Conservation (phyloP, 2,797 vertebrate species). For the Smutsia gigantea region DNA sequence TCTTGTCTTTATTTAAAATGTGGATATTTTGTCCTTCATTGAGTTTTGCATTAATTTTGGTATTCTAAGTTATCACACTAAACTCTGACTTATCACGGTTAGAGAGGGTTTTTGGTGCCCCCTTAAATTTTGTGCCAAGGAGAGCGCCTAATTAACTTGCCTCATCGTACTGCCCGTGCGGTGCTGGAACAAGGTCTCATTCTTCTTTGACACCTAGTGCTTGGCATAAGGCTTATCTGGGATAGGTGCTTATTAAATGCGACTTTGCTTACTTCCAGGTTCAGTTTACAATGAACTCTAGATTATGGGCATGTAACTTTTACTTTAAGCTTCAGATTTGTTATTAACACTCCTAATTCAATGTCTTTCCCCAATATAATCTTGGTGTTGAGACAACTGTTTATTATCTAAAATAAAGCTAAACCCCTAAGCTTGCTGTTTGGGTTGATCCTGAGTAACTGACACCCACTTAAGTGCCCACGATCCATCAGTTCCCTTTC, state of each 20-base stretch:
- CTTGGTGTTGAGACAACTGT: slow-evolving; percentile 16
- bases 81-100: neutral
- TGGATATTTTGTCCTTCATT: slow-evolving; percentile 7
- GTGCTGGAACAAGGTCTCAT: neutral
- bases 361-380: neutral
- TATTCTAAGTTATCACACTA: neutral
- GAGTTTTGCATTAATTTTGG: slow-evolving; percentile 41
- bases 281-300: neutral
- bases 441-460: neutral
- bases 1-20: slow-evolving; percentile 62
- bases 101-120: neutral
- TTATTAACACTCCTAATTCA: neutral
- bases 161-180: accelerated
- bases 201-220: neutral
- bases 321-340: neutral
- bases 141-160: neutral
- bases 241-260: neutral
- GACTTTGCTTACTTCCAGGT: neutral
- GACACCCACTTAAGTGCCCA: neutral
- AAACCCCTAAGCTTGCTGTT: neutral
- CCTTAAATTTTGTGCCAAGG: neutral
- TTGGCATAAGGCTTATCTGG: neutral
- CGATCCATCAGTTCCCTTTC: neutral
- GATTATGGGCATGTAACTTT: neutral
- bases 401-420: slow-evolving; percentile 16